Evolutionary conservation across 2,113 vertebrate genomes (phyloP), one percentile per base, ranked within the genome.

Genomic region (Laticauda colubrina): DNA sequence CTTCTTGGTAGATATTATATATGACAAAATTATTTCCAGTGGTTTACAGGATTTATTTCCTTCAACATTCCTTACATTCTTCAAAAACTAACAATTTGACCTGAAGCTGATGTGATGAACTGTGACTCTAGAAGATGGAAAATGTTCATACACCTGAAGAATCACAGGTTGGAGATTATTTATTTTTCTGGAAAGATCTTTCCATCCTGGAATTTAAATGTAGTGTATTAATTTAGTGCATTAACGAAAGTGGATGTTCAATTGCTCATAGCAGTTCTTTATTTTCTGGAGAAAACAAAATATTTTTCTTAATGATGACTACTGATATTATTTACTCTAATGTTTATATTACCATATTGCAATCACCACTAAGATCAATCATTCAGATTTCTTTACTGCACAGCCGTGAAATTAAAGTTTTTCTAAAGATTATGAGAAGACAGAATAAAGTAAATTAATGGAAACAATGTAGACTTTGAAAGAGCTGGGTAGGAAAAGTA

Each of bases 301-400:
- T 45, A 91, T 45, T 85, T 56, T 91, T 85, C 34, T 55, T 56
- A 85, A 91, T 90, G 64, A 81, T 24, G 43, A 54, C 48, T 39
- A 51, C 75, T 34, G 48, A 29, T 34, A 90, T 85, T 39, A 39
- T 91, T 57, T 39, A 45, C 39, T 55, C n/a, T 14, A 85, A 56
- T 39, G 18, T 56, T 85, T 45, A 85, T 56, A 91, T 26, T 55
- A 85, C 24, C 11, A 43, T 23, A 39, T 51, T 85, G 12, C 43
- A 39, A 55, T 56, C 69, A 57, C 43, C 0, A 11, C 3, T 39
- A 6, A 21, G 45, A 0, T 55, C 94, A 94, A 20, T 92, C 59
- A 94, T 85, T 15, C 3, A 90, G 21, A 10, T 55, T 95, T 69
- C 85, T 88, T 26, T 94, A 90, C 9, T 59, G 2, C 90, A 94